These are phyloP conservation scores for Poeciliopsis turrubarensis DNA, from an alignment of 2,113 vertebrate species.

Conservation along the genomic window DNA sequence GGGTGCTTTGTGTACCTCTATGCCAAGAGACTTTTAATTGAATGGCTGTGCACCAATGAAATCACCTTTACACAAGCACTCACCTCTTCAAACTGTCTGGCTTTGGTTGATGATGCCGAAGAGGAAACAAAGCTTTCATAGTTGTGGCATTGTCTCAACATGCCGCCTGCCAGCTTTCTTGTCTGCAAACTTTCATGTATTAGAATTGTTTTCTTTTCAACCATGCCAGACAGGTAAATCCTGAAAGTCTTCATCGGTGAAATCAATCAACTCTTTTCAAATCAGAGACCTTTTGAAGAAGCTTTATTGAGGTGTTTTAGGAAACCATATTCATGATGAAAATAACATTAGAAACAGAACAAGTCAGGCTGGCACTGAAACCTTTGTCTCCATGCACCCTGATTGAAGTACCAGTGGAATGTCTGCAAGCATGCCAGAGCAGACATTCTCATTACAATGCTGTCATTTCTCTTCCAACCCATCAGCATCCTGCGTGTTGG, in stretches of 20 bases:
- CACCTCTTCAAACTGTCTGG: conserved; percentile 77
- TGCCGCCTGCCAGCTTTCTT: conserved; percentile 21
- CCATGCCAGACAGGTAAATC: not conserved
- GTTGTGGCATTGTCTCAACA: conserved; percentile 46
- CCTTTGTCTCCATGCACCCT: conserved; percentile 77
- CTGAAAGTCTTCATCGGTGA: not conserved
- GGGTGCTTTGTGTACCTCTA: conserved; percentile 75
- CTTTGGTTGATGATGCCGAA: conserved; percentile 78
- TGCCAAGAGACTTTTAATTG: conserved; percentile 72
- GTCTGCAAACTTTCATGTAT: not conserved
- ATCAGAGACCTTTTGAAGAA: conserved; percentile 3
- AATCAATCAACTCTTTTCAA: not conserved
- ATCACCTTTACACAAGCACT: conserved; percentile 78
- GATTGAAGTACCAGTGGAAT: conserved; percentile 72
- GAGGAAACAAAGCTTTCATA: conserved; percentile 82
- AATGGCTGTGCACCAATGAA: conserved; percentile 85
- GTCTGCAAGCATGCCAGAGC: conserved; percentile 74
- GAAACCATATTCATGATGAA: conserved; percentile 2
- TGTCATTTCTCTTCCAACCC: conserved; percentile 73
- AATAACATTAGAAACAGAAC: conserved; percentile 9
- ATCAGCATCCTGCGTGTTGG: conserved; percentile 71
- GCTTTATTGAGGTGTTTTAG: not conserved
- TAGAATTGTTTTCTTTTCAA: not conserved
- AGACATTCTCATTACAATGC: conserved; percentile 66
- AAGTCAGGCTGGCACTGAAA: conserved; percentile 69